A percentile compares a stretch with the other conserved stretches of the same genome.
Evolutionary conservation across 2,797 vertebrate genomes (phyloP).

Genomic region (Centroberyx gerrardi): DNA sequence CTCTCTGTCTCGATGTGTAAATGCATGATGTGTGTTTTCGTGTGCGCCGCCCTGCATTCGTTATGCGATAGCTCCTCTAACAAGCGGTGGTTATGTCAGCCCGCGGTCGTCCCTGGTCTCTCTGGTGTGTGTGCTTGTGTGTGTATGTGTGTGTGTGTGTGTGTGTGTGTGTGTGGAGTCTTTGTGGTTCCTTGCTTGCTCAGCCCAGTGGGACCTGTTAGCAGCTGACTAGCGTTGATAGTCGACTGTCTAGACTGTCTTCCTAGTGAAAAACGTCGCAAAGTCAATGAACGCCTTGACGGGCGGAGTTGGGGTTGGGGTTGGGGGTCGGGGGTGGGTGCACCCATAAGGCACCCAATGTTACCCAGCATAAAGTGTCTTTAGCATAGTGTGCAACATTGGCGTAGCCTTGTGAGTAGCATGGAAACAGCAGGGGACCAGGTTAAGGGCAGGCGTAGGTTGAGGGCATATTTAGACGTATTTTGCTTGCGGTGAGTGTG

Average conservation of each 20-base stretch:
- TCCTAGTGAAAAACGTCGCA: background rate
- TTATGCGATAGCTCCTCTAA: constrained; percentile 8
- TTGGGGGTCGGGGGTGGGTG: too few species aligned
- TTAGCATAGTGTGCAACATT: too few species aligned
- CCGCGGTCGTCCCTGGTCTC: constrained; percentile 13
- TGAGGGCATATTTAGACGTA: too few species aligned
- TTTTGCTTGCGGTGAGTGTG: too few species aligned
- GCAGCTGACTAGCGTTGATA: constrained; percentile 26
- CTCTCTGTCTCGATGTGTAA: background rate
- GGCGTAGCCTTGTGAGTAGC: too few species aligned
- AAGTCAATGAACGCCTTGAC: background rate
- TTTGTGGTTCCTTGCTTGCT: constrained; percentile 28
- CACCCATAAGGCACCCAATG: too few species aligned
- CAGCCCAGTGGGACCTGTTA: constrained; percentile 66
- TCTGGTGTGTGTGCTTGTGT: background rate
- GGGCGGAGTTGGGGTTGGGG: background rate
- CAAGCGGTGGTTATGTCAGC: constrained; percentile 1
- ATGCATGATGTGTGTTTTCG: background rate
- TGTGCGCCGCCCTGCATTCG: background rate
- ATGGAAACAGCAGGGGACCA: too few species aligned
- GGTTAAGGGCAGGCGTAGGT: too few species aligned
- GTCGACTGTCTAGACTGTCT: background rate
- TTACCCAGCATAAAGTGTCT: too few species aligned
- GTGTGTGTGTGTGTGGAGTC: background rate
- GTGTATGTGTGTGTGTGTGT: background rate